These are phyloP conservation scores for Drosophila sp. DNA, from an alignment of 1,140 invertebrate genomes.

Conservation along the genomic window DNA sequence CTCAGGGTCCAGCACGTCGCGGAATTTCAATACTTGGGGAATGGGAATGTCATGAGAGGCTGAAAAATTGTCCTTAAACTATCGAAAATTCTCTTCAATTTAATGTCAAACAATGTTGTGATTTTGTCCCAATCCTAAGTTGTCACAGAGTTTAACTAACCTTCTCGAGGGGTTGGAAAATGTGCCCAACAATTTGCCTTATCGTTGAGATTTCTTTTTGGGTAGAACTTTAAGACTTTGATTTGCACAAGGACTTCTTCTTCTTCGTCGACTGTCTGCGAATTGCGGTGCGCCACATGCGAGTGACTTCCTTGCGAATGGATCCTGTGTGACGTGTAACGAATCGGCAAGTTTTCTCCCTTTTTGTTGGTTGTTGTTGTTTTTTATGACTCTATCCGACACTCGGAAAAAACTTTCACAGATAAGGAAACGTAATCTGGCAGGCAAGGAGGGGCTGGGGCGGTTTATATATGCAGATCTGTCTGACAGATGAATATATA, in stretches of 20 bases:
- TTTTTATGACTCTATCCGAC: conserved; percentile 76
- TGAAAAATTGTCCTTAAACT: no score
- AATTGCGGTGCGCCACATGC: conserved; percentile 56
- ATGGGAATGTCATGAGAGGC: no score
- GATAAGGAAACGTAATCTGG: conserved; percentile 58
- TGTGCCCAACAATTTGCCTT: conserved; percentile 13
- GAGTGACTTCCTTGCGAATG: conserved; percentile 21
- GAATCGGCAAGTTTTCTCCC: conserved; percentile 66
- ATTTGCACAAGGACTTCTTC: conserved; percentile 49
- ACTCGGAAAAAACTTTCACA: conserved; percentile 59
- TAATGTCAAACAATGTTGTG: no score
- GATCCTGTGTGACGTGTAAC: conserved; percentile 64
- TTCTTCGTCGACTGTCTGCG: conserved; percentile 23
- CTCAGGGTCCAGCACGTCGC: background rate
- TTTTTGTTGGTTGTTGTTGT: conserved; percentile 17
- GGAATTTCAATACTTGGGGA: background rate
- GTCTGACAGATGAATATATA: conserved; percentile 41
- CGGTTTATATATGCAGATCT: conserved; percentile 74
- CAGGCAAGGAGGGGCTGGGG: background rate
- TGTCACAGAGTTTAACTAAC: background rate
- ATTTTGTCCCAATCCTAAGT: background rate
- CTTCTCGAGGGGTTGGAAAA: background rate
- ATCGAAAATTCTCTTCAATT: no score
- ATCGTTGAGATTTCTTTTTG: conserved; percentile 48
- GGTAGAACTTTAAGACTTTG: conserved; percentile 67